Percentiles rank a stretch among this genome's conserved stretches.
Conservation (phyloP, 2,113 vertebrate genomes). For the Gymnorhina tibicen region DNA sequence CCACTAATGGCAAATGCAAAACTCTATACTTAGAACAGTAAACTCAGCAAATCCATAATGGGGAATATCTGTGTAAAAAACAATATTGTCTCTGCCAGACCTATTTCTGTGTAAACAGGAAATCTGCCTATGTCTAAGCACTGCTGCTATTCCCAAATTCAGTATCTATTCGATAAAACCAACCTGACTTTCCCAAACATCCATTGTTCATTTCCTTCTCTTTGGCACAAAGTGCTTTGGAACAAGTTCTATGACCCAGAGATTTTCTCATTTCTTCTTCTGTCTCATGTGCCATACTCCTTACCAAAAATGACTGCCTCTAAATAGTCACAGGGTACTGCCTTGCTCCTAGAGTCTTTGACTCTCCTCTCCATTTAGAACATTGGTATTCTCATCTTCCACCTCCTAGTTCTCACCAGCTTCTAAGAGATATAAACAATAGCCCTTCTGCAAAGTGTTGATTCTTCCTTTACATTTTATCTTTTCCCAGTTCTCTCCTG, state of each 20-base stretch:
- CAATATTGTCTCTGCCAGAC: neutral
- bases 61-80: neutral
- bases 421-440: neutral
- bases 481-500: neutral
- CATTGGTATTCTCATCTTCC: neutral
- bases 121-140: neutral
- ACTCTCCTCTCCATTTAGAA: neutral
- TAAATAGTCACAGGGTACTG: neutral
- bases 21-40: neutral
- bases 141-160: neutral
- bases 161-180: neutral
- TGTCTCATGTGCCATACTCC: neutral
- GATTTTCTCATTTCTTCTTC: neutral
- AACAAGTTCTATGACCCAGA: neutral
- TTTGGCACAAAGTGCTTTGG: neutral
- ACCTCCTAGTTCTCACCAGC: neutral
- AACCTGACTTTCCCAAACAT: fast-evolving
- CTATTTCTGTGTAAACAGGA: neutral
- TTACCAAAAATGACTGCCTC: neutral
- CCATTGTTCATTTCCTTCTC: neutral
- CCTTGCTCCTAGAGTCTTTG: neutral
- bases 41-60: neutral
- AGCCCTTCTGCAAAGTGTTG: neutral
- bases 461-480: neutral
- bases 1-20: neutral